phyloP scores from a whole-genome alignment of 1,140 invertebrate species.

The Sycophaga agraensis region DNA sequence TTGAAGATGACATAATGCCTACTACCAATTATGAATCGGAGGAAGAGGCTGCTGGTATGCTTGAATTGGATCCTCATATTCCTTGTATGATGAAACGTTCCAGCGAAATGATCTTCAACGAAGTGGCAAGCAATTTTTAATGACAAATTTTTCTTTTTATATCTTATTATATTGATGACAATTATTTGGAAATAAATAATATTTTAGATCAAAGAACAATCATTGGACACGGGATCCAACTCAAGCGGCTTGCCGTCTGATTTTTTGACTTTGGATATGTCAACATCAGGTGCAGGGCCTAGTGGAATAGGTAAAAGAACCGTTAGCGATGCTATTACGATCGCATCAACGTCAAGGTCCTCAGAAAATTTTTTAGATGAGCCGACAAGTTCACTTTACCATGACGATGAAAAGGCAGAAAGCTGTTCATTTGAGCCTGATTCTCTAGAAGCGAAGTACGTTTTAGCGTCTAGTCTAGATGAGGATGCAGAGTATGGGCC shows the following conservation, averaged over 20 bases:
- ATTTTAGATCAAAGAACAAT: slow-evolving; percentile 20
- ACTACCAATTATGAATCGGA: not conserved
- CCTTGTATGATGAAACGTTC: slow-evolving; percentile 80
- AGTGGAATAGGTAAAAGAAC: too few species aligned
- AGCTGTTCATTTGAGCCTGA: slow-evolving; percentile 28
- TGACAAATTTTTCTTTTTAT: not conserved
- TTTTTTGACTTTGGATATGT: too few species aligned
- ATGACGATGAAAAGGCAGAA: slow-evolving; percentile 3
- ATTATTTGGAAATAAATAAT: not conserved
- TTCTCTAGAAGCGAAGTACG: slow-evolving; percentile 32
- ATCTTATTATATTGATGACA: not conserved
- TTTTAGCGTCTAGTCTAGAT: slow-evolving; percentile 5
- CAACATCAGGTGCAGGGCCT: too few species aligned
- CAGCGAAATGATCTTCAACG: slow-evolving; percentile 86
- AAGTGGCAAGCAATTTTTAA: slow-evolving; percentile 45
- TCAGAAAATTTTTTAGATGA: not conserved
- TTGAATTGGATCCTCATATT: slow-evolving; percentile 38
- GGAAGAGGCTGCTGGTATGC: not conserved
- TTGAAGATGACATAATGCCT: slow-evolving; percentile 41
- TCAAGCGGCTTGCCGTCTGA: too few species aligned
- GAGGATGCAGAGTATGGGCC: slow-evolving; percentile 33
- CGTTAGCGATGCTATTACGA: too few species aligned
- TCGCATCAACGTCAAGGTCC: too few species aligned
- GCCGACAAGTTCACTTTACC: not conserved
- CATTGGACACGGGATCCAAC: not conserved